These are phyloP conservation scores for Gymnorhina tibicen DNA, from an alignment of 2,113 vertebrate genomes.

Conservation along the genomic window DNA sequence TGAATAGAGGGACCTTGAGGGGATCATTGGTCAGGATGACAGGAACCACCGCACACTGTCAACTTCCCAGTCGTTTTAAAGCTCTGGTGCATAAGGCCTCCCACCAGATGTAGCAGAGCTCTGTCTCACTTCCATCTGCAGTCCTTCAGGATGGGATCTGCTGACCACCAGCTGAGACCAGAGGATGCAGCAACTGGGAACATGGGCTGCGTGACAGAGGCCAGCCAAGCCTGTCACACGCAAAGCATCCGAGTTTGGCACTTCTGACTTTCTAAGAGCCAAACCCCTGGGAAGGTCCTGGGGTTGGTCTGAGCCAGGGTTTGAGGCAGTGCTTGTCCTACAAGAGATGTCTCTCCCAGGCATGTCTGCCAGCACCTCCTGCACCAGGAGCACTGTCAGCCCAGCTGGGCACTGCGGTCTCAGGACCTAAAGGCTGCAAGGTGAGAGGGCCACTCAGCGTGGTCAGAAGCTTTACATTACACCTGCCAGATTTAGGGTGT, in stretches of 20 bases:
- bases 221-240: neutral
- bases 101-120: neutral
- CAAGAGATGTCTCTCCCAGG: neutral
- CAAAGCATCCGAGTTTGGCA: neutral
- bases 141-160: neutral
- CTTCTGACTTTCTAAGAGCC: neutral
- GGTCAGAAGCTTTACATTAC: neutral
- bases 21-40: neutral
- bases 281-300: neutral
- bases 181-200: neutral
- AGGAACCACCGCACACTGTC: neutral
- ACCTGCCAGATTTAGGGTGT: neutral
- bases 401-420: neutral
- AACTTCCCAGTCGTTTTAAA: neutral
- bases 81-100: neutral
- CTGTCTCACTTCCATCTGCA: neutral
- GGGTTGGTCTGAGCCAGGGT: neutral
- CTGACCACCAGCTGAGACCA: neutral
- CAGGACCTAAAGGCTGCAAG: neutral
- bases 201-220: neutral
- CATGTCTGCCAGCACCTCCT: neutral
- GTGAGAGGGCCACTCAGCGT: rapidly evolving
- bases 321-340: neutral
- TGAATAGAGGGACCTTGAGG: neutral
- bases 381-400: neutral